Base-by-base conservation (phyloP, 53 echinoderm and acorn worm species). In the Holothuria leucospilota region DNA sequence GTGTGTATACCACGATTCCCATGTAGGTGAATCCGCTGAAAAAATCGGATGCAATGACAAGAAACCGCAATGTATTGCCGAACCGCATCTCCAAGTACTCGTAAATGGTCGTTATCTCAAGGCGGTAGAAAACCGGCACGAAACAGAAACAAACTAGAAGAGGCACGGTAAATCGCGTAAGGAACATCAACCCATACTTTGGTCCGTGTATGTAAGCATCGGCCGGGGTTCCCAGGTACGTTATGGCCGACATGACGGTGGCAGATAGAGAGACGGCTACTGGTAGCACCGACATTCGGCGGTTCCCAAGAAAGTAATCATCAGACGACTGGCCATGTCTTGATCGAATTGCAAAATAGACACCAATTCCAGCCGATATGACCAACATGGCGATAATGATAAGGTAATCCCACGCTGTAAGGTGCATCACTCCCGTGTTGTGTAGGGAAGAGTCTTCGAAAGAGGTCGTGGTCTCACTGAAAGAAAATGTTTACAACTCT, bases 121-220 rank as follows among this genome's bases (percentile, higher is more conserved):
- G 65, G 16, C 60, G 60, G 82, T 82, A 82, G 42, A 38, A 82
- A 7, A 82, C 82, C 20, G 82, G 82, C 20, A 82, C 29, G 20
- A 82, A 39, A 23, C 82, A 82, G 64, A 38, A 63, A 12, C 39
- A 30, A 0, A 64, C 34, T 21, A 64, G 13, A 7, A 64, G 8
- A 20, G 65, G 63, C 4, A 41, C 38, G 40, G 23, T 34, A 34
- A 40, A n/a, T 5, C 82, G 63, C n/a, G 39, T 2, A 6, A 39
- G 2, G 29, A 51, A 25, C 39, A 63, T 39, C 14, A 82, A 64
- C 20, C 63, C 82, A 63, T 39, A 64, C 64, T 82, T 30, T 2
- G 82, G 82, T 6, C 82, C 82, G 63, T 63, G 65, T 14, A 82
- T 39, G 65, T 82, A 82, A 39, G 63, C 82, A n/a, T 82, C 82